These are phyloP conservation scores for Sycophaga agraensis DNA, from an alignment of 1,140 invertebrate genomes.

Conservation along the genomic window DNA sequence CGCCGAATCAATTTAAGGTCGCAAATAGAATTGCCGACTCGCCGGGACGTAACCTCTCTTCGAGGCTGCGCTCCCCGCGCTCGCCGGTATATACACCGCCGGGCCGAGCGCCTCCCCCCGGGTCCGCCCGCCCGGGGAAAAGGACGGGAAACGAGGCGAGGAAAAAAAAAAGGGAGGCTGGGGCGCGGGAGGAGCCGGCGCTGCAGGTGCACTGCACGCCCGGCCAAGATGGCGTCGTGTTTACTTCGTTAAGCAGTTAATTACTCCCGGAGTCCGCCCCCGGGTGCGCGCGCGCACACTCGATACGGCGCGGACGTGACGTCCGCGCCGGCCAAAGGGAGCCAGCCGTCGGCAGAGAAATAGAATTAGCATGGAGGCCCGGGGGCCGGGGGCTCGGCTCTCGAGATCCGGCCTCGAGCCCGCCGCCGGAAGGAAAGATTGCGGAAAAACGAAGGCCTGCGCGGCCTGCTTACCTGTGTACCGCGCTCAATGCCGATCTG, in stretches of 20 bases:
- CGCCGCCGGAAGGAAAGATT: constrained; percentile 2
- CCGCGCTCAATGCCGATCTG: too few species aligned
- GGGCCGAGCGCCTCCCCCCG: too few species aligned
- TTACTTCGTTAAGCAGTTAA: constrained; percentile 60
- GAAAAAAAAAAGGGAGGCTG: constrained; percentile 29
- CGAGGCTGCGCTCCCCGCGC: too few species aligned
- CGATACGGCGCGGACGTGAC: constrained; percentile 42
- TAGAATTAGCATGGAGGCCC: too few species aligned
- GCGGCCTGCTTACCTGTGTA: too few species aligned
- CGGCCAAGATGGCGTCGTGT: constrained; percentile 55
- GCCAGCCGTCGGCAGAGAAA: too few species aligned
- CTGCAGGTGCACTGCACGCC: constrained; percentile 18
- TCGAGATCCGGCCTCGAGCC: too few species aligned
- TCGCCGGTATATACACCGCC: too few species aligned
- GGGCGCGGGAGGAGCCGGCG: not conserved
- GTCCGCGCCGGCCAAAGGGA: constrained; percentile 34
- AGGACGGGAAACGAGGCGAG: not conserved
- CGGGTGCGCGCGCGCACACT: constrained; percentile 26
- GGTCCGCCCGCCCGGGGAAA: constrained; percentile 22
- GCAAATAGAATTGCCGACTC: constrained; percentile 44
- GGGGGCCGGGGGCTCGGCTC: too few species aligned
- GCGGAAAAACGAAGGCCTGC: not conserved
- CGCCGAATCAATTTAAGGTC: constrained; percentile 34
- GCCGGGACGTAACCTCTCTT: too few species aligned
- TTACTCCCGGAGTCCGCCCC: constrained; percentile 49